Evolutionary conservation across 1,140 invertebrate species (phyloP).

Genomic region (Eriocheir sinensis): DNA sequence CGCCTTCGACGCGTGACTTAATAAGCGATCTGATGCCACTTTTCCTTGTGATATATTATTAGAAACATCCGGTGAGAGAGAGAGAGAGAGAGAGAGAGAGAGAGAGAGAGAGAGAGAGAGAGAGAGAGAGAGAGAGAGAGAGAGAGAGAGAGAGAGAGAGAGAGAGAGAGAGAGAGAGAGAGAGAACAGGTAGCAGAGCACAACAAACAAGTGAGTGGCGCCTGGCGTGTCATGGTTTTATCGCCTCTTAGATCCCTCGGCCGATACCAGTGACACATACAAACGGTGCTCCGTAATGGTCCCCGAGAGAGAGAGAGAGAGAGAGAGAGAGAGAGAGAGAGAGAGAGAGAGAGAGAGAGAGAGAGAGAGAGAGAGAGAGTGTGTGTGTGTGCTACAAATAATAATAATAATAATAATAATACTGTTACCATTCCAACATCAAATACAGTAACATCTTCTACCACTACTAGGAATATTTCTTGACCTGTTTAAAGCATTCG

Average conservation of each 20-base stretch:
- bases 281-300: not conserved
- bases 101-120: not conserved
- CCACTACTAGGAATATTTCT: too few species aligned
- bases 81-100: not conserved
- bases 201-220: not conserved
- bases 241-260: not conserved
- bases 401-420: too few species aligned
- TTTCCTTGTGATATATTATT: too few species aligned
- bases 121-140: conserved; percentile 4
- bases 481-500: too few species aligned
- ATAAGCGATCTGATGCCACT: too few species aligned
- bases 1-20: too few species aligned
- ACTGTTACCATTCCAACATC: too few species aligned
- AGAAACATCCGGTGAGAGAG: not conserved
- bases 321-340: conserved; percentile 22
- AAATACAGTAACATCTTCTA: too few species aligned
- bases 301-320: not conserved
- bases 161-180: not conserved
- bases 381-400: too few species aligned
- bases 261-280: not conserved
- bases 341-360: conserved; percentile 22
- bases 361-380: conserved; percentile 10
- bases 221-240: not conserved
- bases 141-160: not conserved
- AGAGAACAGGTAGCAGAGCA: not conserved